Evolutionary conservation across 2,888 invertebrate species (phyloP), one percentile per base, ranked within the genome.

Genomic region (Dexiosoma caninum): DNA sequence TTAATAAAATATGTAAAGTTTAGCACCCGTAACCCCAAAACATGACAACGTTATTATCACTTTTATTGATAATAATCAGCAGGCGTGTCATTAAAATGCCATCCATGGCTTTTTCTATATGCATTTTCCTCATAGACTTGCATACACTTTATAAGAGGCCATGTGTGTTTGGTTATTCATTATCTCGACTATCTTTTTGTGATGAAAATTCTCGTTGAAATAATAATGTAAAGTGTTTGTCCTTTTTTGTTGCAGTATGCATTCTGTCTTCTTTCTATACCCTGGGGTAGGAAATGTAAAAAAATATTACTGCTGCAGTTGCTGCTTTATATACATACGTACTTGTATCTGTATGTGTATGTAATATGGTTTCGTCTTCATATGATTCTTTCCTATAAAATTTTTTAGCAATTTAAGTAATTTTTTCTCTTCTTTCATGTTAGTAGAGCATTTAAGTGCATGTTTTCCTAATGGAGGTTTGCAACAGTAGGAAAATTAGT

Each of bases 41-140:
- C 72, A 67, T 78, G 72, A 72, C 55, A 78, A 69, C 67, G 55
- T 78, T 78, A 69, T 74, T 78, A 74, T 74, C 74, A 69, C 72
- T 69, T 78, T 78, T 78, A 62, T 78, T 69, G 46, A 66, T 67
- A 74, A 74, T 64, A 67, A 74, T 69, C 78, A 74, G 55, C 72
- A 19, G 37, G 27, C 44, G 53, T 76, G 44, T 67, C 53, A 66
- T 72, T 78, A 53, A 66, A 71, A 66, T 60, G 55, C 55, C 44
- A 40, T 30, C 55, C 44, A 40, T 30, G 49, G 66, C 30, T 76
- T 46, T 44, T 55, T 69, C 55, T 44, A 75, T 57, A 66, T 49
- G 30, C 55, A 64, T 27, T 57, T 12, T 49, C 44, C n/a, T 49
- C n/a, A 40, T 16, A 30, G n/a, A 14, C 10, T 23, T 51, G 27